Conservation (phyloP, 2,888 invertebrate genomes). For the Alentia gelatinosa region DNA sequence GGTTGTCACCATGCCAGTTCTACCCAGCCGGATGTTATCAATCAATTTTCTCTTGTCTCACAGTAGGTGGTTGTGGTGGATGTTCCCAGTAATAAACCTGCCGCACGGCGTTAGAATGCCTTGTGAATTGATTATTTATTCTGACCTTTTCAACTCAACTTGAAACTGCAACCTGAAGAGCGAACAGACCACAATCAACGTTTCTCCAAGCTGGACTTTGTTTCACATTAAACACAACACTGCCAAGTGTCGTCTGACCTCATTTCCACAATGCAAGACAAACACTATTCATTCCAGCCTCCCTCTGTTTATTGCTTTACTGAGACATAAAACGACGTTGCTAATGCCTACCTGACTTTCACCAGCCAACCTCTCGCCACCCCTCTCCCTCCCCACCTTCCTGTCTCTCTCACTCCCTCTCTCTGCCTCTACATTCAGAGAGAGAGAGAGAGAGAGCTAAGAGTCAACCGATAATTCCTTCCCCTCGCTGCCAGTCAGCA, state of each 20-base stretch:
- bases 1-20: too few species aligned
- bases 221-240: too few species aligned
- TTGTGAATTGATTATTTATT: too few species aligned
- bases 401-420: background rate
- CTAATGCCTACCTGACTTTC: background rate
- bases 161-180: too few species aligned
- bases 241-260: background rate
- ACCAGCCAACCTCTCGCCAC: background rate
- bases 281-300: background rate
- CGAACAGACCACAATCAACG: too few species aligned
- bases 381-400: background rate
- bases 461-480: background rate
- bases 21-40: too few species aligned
- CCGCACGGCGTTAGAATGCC: too few species aligned
- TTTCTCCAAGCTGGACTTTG: too few species aligned
- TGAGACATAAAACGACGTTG: conserved; percentile 3
- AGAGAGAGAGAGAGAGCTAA: background rate
- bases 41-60: too few species aligned
- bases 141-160: too few species aligned
- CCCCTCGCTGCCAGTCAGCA: background rate
- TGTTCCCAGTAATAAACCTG: too few species aligned
- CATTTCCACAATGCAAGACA: background rate
- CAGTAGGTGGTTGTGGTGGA: too few species aligned
- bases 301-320: background rate
- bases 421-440: background rate